Conservation (phyloP, 2,797 vertebrate genomes). For the Tokudaia tokunoshimensis region DNA sequence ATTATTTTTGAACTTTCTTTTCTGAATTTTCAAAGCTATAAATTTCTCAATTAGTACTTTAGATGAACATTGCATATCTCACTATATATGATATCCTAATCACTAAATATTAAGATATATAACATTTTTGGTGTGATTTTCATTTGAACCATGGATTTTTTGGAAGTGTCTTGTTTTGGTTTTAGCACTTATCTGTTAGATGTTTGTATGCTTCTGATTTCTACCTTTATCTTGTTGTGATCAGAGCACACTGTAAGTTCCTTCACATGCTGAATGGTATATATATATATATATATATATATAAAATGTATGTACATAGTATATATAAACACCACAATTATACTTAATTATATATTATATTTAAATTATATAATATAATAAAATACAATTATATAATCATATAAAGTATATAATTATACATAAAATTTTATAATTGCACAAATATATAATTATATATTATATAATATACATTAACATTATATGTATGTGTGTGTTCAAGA, state of each 20-base stretch:
- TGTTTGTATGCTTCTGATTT: conserved; percentile 13
- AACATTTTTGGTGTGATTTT: not conserved
- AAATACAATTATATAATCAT: not conserved
- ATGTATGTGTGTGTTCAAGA: not conserved
- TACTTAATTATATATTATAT: not conserved
- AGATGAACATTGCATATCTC: not conserved
- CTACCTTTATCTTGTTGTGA: not conserved
- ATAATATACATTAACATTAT: not conserved
- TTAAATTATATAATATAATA: not conserved
- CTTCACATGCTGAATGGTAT: not conserved
- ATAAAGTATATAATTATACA: not conserved
- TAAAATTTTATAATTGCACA: not conserved
- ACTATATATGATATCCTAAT: not conserved
- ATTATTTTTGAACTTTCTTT: not conserved
- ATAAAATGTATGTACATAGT: too few relatives aligned
- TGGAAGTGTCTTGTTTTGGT: conserved; percentile 26
- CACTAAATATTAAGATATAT: not conserved
- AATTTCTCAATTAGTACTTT: not conserved
- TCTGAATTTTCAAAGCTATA: not conserved
- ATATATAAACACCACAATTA: too few relatives aligned
- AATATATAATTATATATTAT: not conserved
- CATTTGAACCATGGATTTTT: not conserved
- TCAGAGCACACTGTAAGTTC: not conserved
- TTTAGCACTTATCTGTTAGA: conserved; percentile 5
- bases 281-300: accelerated